These are phyloP conservation scores for Scolopax rusticola DNA, from an alignment of 2,797 vertebrate genomes.

Conservation along the genomic window DNA sequence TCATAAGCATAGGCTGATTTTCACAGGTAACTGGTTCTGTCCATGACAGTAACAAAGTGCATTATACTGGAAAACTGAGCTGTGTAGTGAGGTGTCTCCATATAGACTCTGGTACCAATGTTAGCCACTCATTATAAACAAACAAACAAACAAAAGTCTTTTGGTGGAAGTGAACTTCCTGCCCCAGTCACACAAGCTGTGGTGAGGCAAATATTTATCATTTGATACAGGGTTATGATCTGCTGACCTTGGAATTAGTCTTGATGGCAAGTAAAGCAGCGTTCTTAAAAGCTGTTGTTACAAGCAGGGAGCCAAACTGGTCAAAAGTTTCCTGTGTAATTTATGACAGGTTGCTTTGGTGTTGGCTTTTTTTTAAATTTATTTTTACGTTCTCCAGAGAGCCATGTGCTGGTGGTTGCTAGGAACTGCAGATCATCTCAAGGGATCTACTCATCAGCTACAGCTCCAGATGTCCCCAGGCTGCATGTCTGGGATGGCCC, in stretches of 20 bases:
- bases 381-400: background rate
- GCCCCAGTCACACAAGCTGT: background rate
- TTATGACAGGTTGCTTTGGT: background rate
- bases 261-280: background rate
- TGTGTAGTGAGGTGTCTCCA: rapidly evolving
- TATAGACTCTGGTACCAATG: background rate
- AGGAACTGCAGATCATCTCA: background rate
- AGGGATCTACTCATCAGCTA: background rate
- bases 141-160: background rate
- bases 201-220: constrained; percentile 45
- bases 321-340: constrained; percentile 33
- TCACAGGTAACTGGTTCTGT: background rate
- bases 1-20: background rate
- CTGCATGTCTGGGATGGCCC: background rate
- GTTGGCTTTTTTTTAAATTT: background rate
- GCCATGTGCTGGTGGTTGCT: background rate
- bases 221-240: constrained; percentile 60
- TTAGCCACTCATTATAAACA: background rate
- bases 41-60: background rate
- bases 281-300: constrained; percentile 33
- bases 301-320: constrained; percentile 41
- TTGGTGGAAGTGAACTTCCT: constrained; percentile 45
- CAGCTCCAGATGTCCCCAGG: rapidly evolving
- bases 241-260: constrained; percentile 57
- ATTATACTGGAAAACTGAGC: background rate